Evolutionary conservation across 2,113 vertebrate genomes (phyloP).

Genomic region (Aphelocoma coerulescens): DNA sequence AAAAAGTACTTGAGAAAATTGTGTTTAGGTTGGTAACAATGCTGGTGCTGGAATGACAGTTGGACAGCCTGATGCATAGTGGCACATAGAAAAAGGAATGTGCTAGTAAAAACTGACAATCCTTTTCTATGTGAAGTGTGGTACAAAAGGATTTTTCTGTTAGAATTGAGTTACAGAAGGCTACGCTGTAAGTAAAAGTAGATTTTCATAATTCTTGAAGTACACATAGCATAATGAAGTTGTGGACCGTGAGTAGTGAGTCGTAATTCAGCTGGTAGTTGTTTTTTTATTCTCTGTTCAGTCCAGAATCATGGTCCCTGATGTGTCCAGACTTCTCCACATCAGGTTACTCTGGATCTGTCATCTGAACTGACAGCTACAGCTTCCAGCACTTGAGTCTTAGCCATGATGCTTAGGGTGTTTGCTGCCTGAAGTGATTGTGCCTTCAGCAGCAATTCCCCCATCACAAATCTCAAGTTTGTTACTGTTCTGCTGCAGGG

Average conservation of each 20-base stretch:
- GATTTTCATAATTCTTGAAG: not conserved
- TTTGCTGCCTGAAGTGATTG: not conserved
- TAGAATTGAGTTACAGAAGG: not conserved
- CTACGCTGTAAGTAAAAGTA: not conserved
- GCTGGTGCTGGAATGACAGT: not conserved
- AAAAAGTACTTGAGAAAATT: not conserved
- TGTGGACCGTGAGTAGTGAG: not conserved
- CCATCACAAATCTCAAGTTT: rapidly evolving
- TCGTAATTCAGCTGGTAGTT: not conserved
- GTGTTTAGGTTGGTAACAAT: not conserved
- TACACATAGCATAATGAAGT: not conserved
- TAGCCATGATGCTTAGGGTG: rapidly evolving
- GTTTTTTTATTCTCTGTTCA: not conserved
- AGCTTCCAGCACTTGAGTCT: not conserved
- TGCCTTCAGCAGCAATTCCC: not conserved
- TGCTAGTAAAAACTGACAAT: rapidly evolving
- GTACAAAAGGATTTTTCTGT: not conserved
- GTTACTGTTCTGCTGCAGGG: slow-evolving; percentile 61
- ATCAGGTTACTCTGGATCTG: not conserved
- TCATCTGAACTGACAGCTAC: not conserved
- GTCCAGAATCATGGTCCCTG: not conserved
- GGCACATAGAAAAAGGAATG: not conserved
- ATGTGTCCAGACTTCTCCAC: not conserved
- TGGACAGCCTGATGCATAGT: not conserved
- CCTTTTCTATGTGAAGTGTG: not conserved